Evolutionary conservation across 2,888 invertebrate genomes (phyloP), one percentile per base, ranked within the genome.

Genomic region (Bellardia bayeri): DNA sequence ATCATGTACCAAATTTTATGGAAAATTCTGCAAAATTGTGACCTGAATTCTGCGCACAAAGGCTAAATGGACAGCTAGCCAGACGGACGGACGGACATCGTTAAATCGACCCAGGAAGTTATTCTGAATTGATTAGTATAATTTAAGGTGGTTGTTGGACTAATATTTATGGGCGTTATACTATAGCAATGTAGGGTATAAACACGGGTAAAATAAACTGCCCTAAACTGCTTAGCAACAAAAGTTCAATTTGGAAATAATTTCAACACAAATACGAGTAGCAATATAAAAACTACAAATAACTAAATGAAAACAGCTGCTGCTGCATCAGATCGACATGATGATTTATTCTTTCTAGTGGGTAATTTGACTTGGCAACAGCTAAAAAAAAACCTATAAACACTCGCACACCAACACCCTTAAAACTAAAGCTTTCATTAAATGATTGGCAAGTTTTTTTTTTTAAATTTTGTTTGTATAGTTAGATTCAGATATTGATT

Each of bases 161-260:
- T 23, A 1, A 23, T 23, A 23, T 23, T 23, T 23, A 23, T 23
- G 23, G 23, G 23, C 23, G 23, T 23, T 23, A 23, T 23, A 23
- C 23, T 23, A 23, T 23, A 1, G 23, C 23, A 9, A 42, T 42
- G 42, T 9, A 9, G 42, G 9, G 9, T 42, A 42, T 42, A 42
- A 42, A 42, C 7, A 45, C 13, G 11, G 13, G 4, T 45, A 58
- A 61, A 75, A 37, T 16, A 11, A 37, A 54, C 58, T 37, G 30
- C 72, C 79, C 72, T 51, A 42, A 80, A 80, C 69, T 7, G 68
- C 79, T 74, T 85, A 69, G 85, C 85, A 85, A 85, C 85, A 80
- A 69, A 80, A 79, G 66, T 72, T 72, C 9, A 78, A 72, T 75
- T 45, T 33, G 45, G 4, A 75, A 74, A 45, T 37, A 56, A 45